Conservation (phyloP, 2,113 vertebrate genomes). For the Lamprotornis superbus region DNA sequence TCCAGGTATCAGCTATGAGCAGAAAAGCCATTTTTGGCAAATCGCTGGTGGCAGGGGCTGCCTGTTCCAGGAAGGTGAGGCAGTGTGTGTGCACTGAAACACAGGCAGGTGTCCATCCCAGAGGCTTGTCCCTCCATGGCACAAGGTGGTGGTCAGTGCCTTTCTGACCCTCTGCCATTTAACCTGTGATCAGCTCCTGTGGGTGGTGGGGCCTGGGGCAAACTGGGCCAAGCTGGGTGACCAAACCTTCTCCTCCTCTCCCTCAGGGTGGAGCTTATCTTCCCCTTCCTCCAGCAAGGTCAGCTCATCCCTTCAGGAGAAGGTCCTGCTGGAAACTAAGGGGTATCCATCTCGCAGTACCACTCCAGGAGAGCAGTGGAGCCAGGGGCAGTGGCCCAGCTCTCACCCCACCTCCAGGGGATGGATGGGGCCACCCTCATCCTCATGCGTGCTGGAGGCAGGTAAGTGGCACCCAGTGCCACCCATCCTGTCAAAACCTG, state of each 20-base stretch:
- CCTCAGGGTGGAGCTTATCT: background rate
- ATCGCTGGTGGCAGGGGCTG: background rate
- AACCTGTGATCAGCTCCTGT: background rate
- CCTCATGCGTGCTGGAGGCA: rapidly evolving
- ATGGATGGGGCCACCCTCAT: background rate
- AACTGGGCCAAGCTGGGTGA: rapidly evolving
- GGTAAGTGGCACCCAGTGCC: background rate
- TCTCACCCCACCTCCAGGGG: background rate
- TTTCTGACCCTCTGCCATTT: background rate
- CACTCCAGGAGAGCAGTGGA: rapidly evolving
- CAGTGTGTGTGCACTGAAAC: rapidly evolving
- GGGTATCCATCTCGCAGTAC: rapidly evolving
- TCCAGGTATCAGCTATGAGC: background rate
- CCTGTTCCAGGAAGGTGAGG: background rate
- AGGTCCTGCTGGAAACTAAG: background rate
- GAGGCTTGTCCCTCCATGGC: background rate
- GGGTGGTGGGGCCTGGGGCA: background rate
- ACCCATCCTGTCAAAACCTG: rapidly evolving
- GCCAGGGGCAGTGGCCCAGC: background rate
- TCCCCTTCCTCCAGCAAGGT: background rate
- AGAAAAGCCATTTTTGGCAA: background rate
- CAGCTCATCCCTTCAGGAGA: background rate
- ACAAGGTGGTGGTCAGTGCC: background rate
- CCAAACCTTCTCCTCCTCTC: background rate
- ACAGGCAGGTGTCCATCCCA: background rate